Evolutionary conservation across 2,888 invertebrate genomes (phyloP), one percentile per base, ranked within the genome.

Genomic region (Aleiodes leptofemur): DNA sequence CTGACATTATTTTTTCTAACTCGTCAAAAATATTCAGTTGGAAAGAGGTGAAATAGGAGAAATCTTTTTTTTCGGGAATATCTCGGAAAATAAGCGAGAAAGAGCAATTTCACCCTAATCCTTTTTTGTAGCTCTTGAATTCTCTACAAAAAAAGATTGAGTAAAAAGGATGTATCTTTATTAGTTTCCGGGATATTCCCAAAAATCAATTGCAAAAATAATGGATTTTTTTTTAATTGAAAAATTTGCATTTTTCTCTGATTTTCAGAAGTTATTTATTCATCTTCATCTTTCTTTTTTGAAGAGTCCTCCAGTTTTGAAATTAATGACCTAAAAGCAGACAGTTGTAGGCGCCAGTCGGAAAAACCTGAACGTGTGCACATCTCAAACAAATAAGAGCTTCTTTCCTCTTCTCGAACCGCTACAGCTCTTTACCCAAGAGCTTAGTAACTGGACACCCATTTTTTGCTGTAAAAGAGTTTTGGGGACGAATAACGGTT

Each of bases 361-460:
- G 56, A 43, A 56, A 64, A 64, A 64, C 43, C 43, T 64, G 43
- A 64, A 38, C 48, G 64, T 64, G 64, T 64, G 64, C 43, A 43
- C 43, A 48, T 43, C 64, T 64, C 64, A 64, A 48, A 64, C 64
- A 64, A 64, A 48, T 64, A 64, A 64, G 64, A 38, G 48, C 51
- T 68, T 31, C 31, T 68, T 14, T 68, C 50, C 23, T 53, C 51
- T 14, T 50, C 31, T 51, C 34, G 7, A 29, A 38, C 16, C 74
- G 43, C 38, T 64, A 83, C 82, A 87, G 87, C 87, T 87, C 87
- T 88, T 87, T 87, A 83, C 87, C 79, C 77, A 82, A 75, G 76
- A 79, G 86, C 83, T 88, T 88, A 86, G 88, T 86, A 87, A 88
- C 84, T 79, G 80, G 84, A 87, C 82, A 87, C 85, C 82, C 13